A percentile compares a stretch with the other conserved stretches of the same genome.
phyloP scores from a whole-genome alignment of 1,140 invertebrate species.

The Argopecten irradians region DNA sequence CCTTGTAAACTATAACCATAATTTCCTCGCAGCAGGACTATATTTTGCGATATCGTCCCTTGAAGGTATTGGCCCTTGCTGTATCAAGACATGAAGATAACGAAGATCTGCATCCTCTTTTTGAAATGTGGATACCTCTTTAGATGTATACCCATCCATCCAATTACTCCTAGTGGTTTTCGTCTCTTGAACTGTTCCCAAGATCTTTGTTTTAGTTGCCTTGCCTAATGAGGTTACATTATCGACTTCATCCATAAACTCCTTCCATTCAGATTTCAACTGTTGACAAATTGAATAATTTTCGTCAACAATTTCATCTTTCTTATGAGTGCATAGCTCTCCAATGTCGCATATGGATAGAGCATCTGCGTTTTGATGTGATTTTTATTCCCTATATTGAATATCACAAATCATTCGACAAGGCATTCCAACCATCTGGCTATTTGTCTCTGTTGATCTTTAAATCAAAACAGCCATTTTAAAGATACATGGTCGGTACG shows the following conservation, averaged over 20 bases:
- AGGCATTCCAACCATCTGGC: conserved; percentile 65
- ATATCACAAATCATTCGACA: conserved; percentile 60
- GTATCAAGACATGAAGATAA: conserved; percentile 24
- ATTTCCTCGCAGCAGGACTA: conserved; percentile 28
- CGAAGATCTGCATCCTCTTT: conserved; percentile 28
- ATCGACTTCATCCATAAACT: background rate
- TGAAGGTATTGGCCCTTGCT: background rate
- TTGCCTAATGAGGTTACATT: background rate
- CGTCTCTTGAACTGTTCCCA: background rate
- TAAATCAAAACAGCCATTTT: conserved; percentile 70
- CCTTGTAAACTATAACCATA: conserved; percentile 33
- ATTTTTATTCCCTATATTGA: conserved; percentile 51
- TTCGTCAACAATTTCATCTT: background rate
- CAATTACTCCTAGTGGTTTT: background rate
- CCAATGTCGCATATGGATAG: conserved; percentile 45
- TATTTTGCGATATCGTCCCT: conserved; percentile 20
- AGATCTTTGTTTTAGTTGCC: background rate
- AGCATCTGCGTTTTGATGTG: conserved; percentile 62
- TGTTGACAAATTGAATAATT: conserved; percentile 38
- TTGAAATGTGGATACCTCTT: background rate
- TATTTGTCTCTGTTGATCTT: conserved; percentile 54
- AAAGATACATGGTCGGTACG: conserved; percentile 79
- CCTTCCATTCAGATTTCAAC: background rate
- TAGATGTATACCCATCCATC: background rate
- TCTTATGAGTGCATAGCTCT: background rate